Percentiles rank a stretch among this genome's conserved stretches.
phyloP scores from a whole-genome alignment of 2,888 invertebrate genomes.

The Tetrapedia diversipes region DNA sequence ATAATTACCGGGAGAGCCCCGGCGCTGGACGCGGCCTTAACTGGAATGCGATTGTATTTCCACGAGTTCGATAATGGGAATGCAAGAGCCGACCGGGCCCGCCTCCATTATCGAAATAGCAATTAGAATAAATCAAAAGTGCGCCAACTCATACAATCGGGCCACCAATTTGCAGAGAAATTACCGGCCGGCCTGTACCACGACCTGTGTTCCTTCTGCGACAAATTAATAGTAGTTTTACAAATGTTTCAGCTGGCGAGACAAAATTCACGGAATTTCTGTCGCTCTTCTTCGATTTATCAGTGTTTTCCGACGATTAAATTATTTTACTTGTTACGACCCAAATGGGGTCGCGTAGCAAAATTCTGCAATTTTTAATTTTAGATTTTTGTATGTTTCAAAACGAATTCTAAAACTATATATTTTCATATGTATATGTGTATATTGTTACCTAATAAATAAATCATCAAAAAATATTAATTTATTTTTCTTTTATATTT shows the following conservation, averaged over 20 bases:
- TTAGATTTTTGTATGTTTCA: too few relatives aligned
- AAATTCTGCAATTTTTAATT: too few relatives aligned
- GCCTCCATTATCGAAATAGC: constrained; percentile 82
- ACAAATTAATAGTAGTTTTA: constrained; percentile 37
- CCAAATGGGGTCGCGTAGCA: too few relatives aligned
- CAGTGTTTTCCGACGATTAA: not conserved
- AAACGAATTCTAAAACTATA: too few relatives aligned
- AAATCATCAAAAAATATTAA: too few relatives aligned
- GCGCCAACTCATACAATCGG: constrained; percentile 74
- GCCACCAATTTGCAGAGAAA: constrained; percentile 70
- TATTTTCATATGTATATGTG: too few relatives aligned
- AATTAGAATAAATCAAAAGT: constrained; percentile 82
- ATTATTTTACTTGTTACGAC: too few relatives aligned
- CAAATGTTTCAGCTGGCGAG: constrained; percentile 3
- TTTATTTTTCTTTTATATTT: too few relatives aligned
- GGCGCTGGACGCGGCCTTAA: constrained; percentile 74
- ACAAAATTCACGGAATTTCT: not conserved
- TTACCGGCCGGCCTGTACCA: constrained; percentile 38
- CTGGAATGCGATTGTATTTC: constrained; percentile 81
- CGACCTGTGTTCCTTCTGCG: constrained; percentile 32
- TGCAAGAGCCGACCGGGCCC: constrained; percentile 76
- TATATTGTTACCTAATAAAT: too few relatives aligned
- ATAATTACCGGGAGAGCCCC: constrained; percentile 75
- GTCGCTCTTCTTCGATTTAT: not conserved
- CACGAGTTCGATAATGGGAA: constrained; percentile 82